Percentiles rank a stretch among this genome's conserved stretches.
Evolutionary conservation across 2,113 vertebrate species (phyloP).

Genomic region (Laticauda colubrina): DNA sequence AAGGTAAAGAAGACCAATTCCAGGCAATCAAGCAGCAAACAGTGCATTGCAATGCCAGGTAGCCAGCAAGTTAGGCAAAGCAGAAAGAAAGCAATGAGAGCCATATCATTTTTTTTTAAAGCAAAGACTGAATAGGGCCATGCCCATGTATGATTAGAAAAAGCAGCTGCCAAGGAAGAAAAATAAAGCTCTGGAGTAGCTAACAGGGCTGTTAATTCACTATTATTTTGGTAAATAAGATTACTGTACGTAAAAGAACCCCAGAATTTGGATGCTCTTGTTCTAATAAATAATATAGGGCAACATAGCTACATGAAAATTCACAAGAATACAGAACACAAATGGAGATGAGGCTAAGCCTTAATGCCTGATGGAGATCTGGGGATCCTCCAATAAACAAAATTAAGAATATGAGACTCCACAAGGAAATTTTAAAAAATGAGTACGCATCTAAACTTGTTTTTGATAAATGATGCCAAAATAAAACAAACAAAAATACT

Average conservation of each 20-base stretch:
- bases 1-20: slow-evolving; percentile 51
- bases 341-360: slow-evolving; percentile 75
- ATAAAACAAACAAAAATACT: slow-evolving; percentile 73
- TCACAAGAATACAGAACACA: slow-evolving; percentile 74
- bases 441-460: slow-evolving; percentile 67
- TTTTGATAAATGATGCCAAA: slow-evolving; percentile 69
- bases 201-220: slow-evolving; percentile 49
- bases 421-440: slow-evolving; percentile 76
- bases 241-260: slow-evolving; percentile 54
- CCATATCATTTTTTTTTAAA: slow-evolving; percentile 47
- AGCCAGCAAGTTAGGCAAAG: slow-evolving; percentile 63
- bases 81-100: slow-evolving; percentile 45
- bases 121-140: slow-evolving; percentile 47
- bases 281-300: slow-evolving; percentile 59
- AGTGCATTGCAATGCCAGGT: slow-evolving; percentile 50
- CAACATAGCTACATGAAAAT: slow-evolving; percentile 65
- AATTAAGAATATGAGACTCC: slow-evolving; percentile 69
- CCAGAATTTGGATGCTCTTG: slow-evolving; percentile 64
- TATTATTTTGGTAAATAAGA: slow-evolving; percentile 57
- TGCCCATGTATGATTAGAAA: slow-evolving; percentile 44
- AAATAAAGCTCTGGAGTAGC: slow-evolving; percentile 47
- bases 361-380: slow-evolving; percentile 66
- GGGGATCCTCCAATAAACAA: slow-evolving; percentile 71
- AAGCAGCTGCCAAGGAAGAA: slow-evolving; percentile 43
- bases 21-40: slow-evolving; percentile 60